Evolutionary conservation across 2,113 vertebrate species (phyloP).

Genomic region (zebrafish (Danio rerio)): GRCz12tu NC_133187.1:7149501-7150000

Average conservation of each 20-base stretch:
- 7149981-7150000: too few relatives aligned
- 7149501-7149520: too few relatives aligned
- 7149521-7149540: too few relatives aligned
- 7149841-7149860: not conserved
- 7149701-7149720: not conserved
- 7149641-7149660: constrained; percentile 39
- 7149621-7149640: constrained; percentile 48
- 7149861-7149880: too few relatives aligned
- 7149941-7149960: too few relatives aligned
- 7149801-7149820: not conserved
- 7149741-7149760: constrained; percentile 10
- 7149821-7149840: not conserved
- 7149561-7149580: too few relatives aligned
- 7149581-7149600: constrained; percentile 27
- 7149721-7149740: constrained; percentile 26
- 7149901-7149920: too few relatives aligned
- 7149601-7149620: constrained; percentile 22
- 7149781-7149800: not conserved
- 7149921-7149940: too few relatives aligned
- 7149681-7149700: constrained; percentile 47
- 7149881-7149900: too few relatives aligned
- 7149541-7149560: too few relatives aligned
- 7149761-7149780: not conserved
- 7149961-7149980: too few relatives aligned
- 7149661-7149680: constrained; percentile 30